These are phyloP conservation scores for Rhea americana DNA, from an alignment of 2,113 vertebrate species.

Conservation along the genomic window DNA sequence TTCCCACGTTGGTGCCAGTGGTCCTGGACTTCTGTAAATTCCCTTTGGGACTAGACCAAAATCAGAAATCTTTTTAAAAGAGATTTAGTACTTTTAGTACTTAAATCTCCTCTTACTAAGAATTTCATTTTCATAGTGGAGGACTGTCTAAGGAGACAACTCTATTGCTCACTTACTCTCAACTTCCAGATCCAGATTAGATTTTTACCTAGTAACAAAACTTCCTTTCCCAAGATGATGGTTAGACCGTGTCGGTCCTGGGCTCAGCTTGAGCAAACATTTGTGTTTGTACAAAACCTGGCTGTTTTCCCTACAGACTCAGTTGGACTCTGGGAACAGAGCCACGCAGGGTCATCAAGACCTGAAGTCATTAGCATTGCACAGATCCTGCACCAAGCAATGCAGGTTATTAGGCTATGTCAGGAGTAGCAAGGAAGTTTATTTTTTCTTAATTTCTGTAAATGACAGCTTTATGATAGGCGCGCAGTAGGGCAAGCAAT, in stretches of 20 bases:
- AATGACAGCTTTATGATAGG: constrained; percentile 46
- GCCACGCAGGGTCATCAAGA: constrained; percentile 54
- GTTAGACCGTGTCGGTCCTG: constrained; percentile 62
- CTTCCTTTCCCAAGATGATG: constrained; percentile 67
- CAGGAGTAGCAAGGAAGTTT: constrained; percentile 50
- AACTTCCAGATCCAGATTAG: constrained; percentile 69
- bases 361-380: constrained; percentile 37
- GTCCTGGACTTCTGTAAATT: constrained; percentile 32
- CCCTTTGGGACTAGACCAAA: constrained; percentile 55
- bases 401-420: constrained; percentile 35
- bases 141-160: constrained; percentile 50
- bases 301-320: constrained; percentile 65
- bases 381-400: constrained; percentile 12
- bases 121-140: constrained; percentile 65
- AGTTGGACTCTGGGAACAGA: constrained; percentile 63
- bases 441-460: constrained; percentile 39
- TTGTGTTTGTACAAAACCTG: constrained; percentile 73
- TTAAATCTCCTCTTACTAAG: background rate
- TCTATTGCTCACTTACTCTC: constrained; percentile 67
- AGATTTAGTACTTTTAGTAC: too few species aligned
- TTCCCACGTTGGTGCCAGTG: constrained; percentile 46
- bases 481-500: background rate
- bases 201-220: constrained; percentile 76
- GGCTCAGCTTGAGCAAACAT: constrained; percentile 69
- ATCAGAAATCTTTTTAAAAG: background rate